Percentiles rank a stretch among this genome's conserved stretches.
Conservation (phyloP, 2,797 vertebrate genomes). For the Helarctos malayanus region DNA sequence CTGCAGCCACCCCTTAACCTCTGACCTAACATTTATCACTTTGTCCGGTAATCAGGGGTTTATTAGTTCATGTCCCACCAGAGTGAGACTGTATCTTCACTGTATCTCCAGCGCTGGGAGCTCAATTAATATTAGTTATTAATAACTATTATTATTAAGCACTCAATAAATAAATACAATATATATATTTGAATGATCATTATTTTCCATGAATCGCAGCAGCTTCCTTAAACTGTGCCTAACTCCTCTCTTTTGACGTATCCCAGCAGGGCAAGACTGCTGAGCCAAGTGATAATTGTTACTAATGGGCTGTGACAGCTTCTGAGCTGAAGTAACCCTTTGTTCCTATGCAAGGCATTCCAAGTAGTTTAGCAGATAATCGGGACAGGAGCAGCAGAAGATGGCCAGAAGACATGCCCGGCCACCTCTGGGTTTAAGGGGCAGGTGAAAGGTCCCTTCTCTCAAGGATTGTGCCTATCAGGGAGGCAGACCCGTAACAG, state of each 20-base stretch:
- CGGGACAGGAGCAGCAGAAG: background rate
- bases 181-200: background rate
- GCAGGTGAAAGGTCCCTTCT: background rate
- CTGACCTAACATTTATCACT: background rate
- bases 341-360: background rate
- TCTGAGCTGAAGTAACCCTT: constrained; percentile 30
- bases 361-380: background rate
- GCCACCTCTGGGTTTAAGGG: background rate
- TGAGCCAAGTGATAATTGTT: constrained; percentile 25
- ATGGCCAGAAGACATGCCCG: background rate
- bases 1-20: background rate
- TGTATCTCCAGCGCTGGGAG: background rate
- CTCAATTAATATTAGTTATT: background rate
- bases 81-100: background rate
- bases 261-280: background rate
- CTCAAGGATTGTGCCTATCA: background rate
- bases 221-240: background rate
- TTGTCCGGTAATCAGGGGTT: background rate
- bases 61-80: background rate
- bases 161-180: background rate
- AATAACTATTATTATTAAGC: background rate
- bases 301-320: background rate
- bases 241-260: background rate
- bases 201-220: background rate
- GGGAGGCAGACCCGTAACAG: background rate